These are phyloP conservation scores for Teleiodes luculella DNA, from an alignment of 2,888 invertebrate species.

Conservation along the genomic window DNA sequence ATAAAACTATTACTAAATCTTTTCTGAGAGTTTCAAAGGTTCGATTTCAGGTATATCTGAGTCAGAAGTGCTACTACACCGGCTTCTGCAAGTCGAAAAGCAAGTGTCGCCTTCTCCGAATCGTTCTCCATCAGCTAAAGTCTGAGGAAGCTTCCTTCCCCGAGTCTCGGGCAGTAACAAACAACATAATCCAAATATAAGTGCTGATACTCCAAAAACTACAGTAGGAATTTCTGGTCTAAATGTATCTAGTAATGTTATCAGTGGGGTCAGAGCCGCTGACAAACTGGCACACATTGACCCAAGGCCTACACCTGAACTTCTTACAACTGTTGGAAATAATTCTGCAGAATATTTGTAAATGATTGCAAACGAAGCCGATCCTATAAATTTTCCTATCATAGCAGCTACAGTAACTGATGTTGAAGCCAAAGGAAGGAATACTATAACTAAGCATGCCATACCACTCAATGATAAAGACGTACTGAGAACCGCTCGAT, in stretches of 20 bases:
- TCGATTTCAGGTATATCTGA: constrained; percentile 37
- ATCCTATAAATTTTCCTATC: constrained; percentile 89
- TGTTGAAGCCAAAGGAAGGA: constrained; percentile 81
- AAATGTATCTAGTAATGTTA: constrained; percentile 86
- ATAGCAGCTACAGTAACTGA: constrained; percentile 82
- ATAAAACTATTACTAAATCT: neutral
- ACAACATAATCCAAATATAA: constrained; percentile 85
- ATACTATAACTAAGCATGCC: constrained; percentile 86
- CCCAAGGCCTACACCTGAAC: constrained; percentile 90
- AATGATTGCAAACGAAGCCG: constrained; percentile 90
- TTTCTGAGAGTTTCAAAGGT: neutral
- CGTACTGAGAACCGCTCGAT: constrained; percentile 85
- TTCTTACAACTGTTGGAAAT: constrained; percentile 90
- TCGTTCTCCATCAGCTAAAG: constrained; percentile 89
- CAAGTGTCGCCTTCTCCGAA: constrained; percentile 91
- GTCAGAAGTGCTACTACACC: neutral
- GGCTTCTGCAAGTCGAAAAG: constrained; percentile 81
- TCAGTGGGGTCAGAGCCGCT: constrained; percentile 88
- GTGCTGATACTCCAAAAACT: constrained; percentile 85
- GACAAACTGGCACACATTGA: constrained; percentile 92
- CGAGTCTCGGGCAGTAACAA: constrained; percentile 88
- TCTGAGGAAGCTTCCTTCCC: constrained; percentile 89
- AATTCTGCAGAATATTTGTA: constrained; percentile 93
- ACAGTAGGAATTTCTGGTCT: constrained; percentile 88
- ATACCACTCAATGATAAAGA: constrained; percentile 90